Evolutionary conservation across 2,888 invertebrate genomes (phyloP).

Genomic region (Pachydiplax longipennis): DNA sequence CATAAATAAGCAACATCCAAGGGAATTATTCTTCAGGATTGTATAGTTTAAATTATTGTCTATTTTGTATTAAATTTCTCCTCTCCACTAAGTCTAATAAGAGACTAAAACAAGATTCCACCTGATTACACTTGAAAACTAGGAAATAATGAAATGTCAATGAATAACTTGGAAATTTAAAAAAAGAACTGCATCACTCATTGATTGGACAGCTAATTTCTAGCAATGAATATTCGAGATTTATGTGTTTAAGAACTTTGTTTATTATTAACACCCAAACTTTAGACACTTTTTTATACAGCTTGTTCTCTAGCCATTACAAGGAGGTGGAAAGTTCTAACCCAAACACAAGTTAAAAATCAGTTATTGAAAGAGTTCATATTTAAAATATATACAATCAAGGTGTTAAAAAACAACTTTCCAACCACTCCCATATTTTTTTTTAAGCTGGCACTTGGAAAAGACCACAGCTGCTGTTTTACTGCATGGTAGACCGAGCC

Average conservation of each 20-base stretch:
- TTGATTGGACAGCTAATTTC: constrained; percentile 34
- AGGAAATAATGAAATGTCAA: neutral
- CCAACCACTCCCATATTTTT: constrained; percentile 48
- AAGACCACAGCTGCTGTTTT: constrained; percentile 29
- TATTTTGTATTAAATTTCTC: constrained; percentile 37
- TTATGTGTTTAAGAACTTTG: constrained; percentile 51
- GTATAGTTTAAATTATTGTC: constrained; percentile 43
- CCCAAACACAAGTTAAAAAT: constrained; percentile 50
- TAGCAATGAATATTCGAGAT: constrained; percentile 43
- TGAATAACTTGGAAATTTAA: neutral
- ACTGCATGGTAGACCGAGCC: neutral
- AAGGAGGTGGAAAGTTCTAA: constrained; percentile 51
- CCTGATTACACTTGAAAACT: neutral
- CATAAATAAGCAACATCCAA: neutral
- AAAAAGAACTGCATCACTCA: neutral
- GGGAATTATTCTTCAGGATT: constrained; percentile 1
- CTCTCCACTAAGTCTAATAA: neutral
- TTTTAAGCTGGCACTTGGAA: constrained; percentile 45
- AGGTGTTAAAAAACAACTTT: constrained; percentile 51
- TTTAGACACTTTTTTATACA: constrained; percentile 50
- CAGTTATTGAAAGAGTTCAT: constrained; percentile 50
- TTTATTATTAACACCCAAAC: constrained; percentile 52
- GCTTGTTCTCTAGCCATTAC: constrained; percentile 50
- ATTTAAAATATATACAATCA: constrained; percentile 53
- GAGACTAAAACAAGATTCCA: neutral